These are phyloP conservation scores for Coregonus sp. DNA, from an alignment of 2,797 vertebrate species.

Conservation along the genomic window DNA sequence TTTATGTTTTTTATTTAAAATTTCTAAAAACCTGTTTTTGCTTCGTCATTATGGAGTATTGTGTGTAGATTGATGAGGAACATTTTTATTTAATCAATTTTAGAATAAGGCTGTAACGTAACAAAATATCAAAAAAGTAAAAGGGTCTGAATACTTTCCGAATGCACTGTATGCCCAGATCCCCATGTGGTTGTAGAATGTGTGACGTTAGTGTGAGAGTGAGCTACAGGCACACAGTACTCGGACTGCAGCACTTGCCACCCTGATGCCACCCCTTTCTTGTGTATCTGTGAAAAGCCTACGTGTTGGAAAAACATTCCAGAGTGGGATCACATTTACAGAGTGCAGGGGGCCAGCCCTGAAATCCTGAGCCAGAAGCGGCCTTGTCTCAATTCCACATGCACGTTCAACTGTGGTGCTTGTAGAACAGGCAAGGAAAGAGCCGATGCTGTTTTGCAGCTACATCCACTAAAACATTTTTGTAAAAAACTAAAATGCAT, in stretches of 20 bases:
- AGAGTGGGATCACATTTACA: slow-evolving; percentile 67
- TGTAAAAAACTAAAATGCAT: neutral
- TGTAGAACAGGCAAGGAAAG: slow-evolving; percentile 40
- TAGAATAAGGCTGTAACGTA: too few species aligned
- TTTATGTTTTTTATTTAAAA: too few species aligned
- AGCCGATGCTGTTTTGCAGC: neutral
- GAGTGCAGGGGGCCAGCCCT: slow-evolving; percentile 60
- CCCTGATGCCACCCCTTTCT: slow-evolving; percentile 72
- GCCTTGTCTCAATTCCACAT: slow-evolving; percentile 68
- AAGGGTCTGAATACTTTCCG: too few species aligned
- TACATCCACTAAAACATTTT: neutral
- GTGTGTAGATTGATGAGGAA: too few species aligned
- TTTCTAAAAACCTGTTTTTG: too few species aligned
- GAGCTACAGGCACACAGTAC: slow-evolving; percentile 68
- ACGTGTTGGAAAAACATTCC: slow-evolving; percentile 74
- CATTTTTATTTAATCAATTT: too few species aligned
- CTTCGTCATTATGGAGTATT: too few species aligned
- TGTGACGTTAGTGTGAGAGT: slow-evolving; percentile 70
- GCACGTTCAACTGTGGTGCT: slow-evolving; percentile 57
- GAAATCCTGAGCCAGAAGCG: slow-evolving; percentile 56
- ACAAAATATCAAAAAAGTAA: too few species aligned
- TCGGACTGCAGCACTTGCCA: slow-evolving; percentile 76
- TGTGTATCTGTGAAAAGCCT: slow-evolving; percentile 72
- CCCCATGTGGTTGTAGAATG: slow-evolving; percentile 73
- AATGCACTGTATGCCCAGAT: slow-evolving; percentile 49